Evolutionary conservation across 2,888 invertebrate species (phyloP).

Genomic region (Nasonia oneida): DNA sequence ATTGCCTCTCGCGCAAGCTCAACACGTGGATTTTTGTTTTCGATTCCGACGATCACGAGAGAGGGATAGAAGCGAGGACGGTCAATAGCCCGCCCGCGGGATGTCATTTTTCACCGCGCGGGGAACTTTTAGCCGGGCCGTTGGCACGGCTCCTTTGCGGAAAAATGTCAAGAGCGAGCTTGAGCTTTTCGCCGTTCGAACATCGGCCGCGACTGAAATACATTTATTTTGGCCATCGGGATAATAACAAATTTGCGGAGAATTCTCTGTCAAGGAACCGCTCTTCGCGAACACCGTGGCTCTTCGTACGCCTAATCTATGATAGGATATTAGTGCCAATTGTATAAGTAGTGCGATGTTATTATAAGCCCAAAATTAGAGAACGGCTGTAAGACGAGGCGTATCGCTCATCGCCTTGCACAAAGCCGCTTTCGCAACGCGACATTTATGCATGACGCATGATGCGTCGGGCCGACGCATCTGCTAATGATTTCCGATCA

Average conservation of each 20-base stretch:
- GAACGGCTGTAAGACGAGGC: neutral
- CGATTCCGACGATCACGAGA: neutral
- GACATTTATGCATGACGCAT: neutral
- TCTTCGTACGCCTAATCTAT: neutral
- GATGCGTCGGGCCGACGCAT: neutral
- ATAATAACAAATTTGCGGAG: conserved; percentile 17
- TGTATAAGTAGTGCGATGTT: neutral
- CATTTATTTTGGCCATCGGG: conserved; percentile 42
- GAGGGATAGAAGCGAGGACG: neutral
- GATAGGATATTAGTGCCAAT: neutral
- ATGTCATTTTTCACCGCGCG: neutral
- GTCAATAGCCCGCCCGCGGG: conserved; percentile 13
- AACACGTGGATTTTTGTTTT: conserved; percentile 51
- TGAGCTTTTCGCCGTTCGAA: conserved; percentile 12
- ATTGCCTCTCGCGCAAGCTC: conserved; percentile 37
- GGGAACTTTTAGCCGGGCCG: neutral
- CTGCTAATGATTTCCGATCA: conserved; percentile 18
- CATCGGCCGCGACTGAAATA: conserved; percentile 27
- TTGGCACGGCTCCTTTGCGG: conserved; percentile 20
- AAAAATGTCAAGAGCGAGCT: conserved; percentile 44
- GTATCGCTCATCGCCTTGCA: conserved; percentile 2
- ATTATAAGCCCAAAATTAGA: neutral
- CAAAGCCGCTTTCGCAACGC: conserved; percentile 29
- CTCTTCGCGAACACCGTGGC: neutral
- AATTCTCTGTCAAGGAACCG: neutral